Base-by-base conservation (phyloP, 1,140 invertebrate genomes). In the Bilobella aurantiaca region DNA sequence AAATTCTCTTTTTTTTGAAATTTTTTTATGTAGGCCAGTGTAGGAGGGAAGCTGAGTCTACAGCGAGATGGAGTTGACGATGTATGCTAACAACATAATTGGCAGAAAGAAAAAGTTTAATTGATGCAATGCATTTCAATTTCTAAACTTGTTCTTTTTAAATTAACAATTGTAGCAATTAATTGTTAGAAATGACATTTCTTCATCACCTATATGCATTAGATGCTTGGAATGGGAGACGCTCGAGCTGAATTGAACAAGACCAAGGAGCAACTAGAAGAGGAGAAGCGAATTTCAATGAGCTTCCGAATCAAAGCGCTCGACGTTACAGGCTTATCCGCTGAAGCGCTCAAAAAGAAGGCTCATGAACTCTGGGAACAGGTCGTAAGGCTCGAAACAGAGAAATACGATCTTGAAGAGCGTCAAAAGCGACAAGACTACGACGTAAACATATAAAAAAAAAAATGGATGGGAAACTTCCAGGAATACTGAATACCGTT, bases 381-480 rank as follows among this genome's bases (percentile, higher is more conserved):
- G 5, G 81, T 86, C 67, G 74, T 81, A 31, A 76, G 78, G 59
- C 76, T 86, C 14, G 83, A 84, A 74, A 80, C 82, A 49, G 82
- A 85, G 67, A 85, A 85, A 70, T 86, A 86, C 74, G 84, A 86
- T 75, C 75, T 85, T 71, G 84, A 84, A 75, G 81, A 86, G 74
- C 76, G 81, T 66, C 81, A 81, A 74, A 97, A 98, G 83, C 87
- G 93, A 77, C 96, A 98, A 82, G 94, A 98, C 79, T 98, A 98
- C 79, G 96, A 99, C 84, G 96, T 98, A 79, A 63, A 37, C 21
- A n/a, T n/a, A n/a, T n/a, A n/a, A n/a, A n/a, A n/a, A n/a, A n/a
- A n/a, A n/a, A n/a, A n/a, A n/a, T n/a, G n/a, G n/a, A n/a, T n/a
- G n/a, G n/a, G n/a, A n/a, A n/a, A n/a, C n/a, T n/a, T n/a, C n/a